A percentile compares a stretch with the other conserved stretches of the same genome.
Conservation (phyloP, 1,140 invertebrate species). For the Trachymyrmex septentrionalis region DNA sequence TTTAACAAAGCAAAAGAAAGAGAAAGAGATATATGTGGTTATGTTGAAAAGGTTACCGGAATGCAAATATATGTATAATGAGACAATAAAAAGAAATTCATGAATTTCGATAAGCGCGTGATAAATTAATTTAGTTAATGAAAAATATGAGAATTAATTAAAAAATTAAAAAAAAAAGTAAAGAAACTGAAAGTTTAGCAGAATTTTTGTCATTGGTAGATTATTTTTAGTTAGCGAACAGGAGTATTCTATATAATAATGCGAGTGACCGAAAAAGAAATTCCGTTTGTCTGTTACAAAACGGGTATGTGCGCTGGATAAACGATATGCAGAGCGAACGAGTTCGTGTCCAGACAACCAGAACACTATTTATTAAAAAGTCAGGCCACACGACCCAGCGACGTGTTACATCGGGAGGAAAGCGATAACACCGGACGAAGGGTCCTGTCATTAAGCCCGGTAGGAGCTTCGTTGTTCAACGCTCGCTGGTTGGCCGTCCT, state of each 20-base stretch:
- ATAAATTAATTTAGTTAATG: neutral
- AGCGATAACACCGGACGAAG: conserved; percentile 83
- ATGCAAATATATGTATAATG: neutral
- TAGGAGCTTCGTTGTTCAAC: conserved; percentile 58
- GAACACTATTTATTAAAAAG: conserved; percentile 83
- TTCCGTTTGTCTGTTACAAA: conserved; percentile 72
- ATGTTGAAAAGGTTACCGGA: neutral
- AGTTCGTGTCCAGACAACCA: conserved; percentile 66
- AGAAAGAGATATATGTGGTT: neutral
- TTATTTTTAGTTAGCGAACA: conserved; percentile 47
- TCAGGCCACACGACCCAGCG: conserved; percentile 75
- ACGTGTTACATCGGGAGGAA: conserved; percentile 86
- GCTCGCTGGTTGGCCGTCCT: conserved; percentile 41
- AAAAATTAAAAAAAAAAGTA: neutral
- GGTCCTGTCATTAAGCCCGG: conserved; percentile 82
- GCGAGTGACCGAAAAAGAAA: conserved; percentile 60
- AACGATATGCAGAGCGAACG: conserved; percentile 75
- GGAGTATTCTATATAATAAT: conserved; percentile 64
- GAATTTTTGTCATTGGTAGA: no score
- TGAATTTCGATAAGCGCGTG: neutral
- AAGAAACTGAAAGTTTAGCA: neutral
- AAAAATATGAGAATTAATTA: neutral
- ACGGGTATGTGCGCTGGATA: conserved; percentile 67
- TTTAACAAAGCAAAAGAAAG: neutral
- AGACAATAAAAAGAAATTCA: conserved; percentile 8